phyloP scores from a whole-genome alignment of 2,888 invertebrate genomes.

The Siphlonurus alternatus region DNA sequence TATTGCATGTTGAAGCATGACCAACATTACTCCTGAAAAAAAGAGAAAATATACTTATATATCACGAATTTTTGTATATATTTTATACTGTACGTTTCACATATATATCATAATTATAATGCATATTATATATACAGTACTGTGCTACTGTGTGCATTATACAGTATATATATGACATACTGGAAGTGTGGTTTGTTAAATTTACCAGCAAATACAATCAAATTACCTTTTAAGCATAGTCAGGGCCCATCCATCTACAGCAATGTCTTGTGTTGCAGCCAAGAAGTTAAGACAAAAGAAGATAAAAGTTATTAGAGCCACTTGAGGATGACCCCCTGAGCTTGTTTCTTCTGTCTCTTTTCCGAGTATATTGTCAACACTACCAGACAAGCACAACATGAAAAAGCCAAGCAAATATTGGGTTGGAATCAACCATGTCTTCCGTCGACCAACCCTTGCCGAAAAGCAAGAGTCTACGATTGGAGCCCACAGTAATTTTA shows the following conservation, averaged over 20 bases:
- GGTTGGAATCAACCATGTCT: conserved; percentile 88
- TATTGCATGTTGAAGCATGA: conserved; percentile 97
- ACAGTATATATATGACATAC: no score
- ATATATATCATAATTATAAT: no score
- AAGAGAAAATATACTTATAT: conserved; percentile 11
- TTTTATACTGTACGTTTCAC: no score
- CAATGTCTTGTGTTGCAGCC: conserved; percentile 98
- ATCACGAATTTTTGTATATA: no score
- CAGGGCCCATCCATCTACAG: conserved; percentile 98
- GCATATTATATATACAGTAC: no score
- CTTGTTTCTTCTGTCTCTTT: neutral
- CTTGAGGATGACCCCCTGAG: conserved; percentile 36
- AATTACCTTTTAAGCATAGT: conserved; percentile 85
- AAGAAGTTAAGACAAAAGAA: conserved; percentile 90
- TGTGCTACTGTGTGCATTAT: no score
- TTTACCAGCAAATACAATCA: neutral
- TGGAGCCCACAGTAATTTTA: conserved; percentile 97
- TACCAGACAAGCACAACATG: conserved; percentile 71
- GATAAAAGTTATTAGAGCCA: conserved; percentile 58
- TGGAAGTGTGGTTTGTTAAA: no score
- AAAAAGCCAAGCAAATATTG: conserved; percentile 82
- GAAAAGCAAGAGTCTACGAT: conserved; percentile 88
- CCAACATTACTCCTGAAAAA: conserved; percentile 73
- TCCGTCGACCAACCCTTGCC: conserved; percentile 71
- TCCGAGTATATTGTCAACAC: conserved; percentile 32